phyloP scores from a whole-genome alignment of 1,140 invertebrate species.

The Phthorimaea operculella region DNA sequence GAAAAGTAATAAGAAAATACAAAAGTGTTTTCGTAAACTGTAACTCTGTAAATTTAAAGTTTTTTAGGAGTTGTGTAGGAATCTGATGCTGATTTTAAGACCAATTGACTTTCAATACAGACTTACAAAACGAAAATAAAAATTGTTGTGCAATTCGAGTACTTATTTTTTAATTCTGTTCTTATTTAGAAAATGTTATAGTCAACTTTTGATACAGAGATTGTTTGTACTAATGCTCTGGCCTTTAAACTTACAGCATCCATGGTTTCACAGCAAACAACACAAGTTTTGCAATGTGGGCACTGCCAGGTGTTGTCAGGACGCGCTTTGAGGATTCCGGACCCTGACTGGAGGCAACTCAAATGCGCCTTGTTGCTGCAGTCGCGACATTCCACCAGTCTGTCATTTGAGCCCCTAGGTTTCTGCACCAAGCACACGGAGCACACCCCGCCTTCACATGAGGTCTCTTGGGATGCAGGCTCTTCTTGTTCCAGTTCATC shows the following conservation, averaged over 20 bases:
- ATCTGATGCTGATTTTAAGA: no score
- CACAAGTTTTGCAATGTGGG: conserved; percentile 77
- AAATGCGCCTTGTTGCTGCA: conserved; percentile 82
- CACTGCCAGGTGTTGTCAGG: conserved; percentile 78
- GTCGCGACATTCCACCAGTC: conserved; percentile 79
- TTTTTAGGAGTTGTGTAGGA: no score
- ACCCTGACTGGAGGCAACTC: conserved; percentile 74
- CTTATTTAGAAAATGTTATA: no score
- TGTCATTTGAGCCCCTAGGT: conserved; percentile 71
- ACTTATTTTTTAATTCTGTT: no score
- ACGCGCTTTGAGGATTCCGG: conserved; percentile 72
- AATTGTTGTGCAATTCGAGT: no score
- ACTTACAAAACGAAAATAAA: no score
- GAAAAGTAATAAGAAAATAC: conserved; percentile 29
- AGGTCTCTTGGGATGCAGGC: conserved; percentile 37
- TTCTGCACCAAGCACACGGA: conserved; percentile 70
- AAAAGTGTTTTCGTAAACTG: no score
- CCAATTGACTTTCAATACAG: no score
- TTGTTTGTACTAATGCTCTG: no score
- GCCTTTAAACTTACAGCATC: conserved; percentile 77
- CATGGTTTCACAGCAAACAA: conserved; percentile 76
- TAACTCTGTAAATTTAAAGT: no score
- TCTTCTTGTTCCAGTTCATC: conserved; percentile 54
- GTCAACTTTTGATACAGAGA: no score
- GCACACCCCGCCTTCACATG: conserved; percentile 62